A percentile compares a stretch with the other conserved stretches of the same genome.
These are phyloP conservation scores for Podargus strigoides DNA, from an alignment of 2,797 vertebrate genomes.

Conservation along the genomic window DNA sequence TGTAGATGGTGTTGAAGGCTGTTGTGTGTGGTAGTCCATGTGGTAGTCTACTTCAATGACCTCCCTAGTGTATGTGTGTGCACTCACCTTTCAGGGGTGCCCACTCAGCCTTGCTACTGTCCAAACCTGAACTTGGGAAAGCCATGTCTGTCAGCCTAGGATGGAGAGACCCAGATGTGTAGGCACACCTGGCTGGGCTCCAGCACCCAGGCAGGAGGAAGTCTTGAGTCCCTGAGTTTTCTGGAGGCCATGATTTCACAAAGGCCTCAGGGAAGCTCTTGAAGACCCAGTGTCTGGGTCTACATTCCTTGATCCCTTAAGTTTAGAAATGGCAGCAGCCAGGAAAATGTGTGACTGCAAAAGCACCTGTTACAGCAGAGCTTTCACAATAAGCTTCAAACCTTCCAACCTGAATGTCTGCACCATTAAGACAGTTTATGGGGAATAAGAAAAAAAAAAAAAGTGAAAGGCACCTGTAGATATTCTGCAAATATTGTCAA, in stretches of 20 bases:
- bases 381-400: not conserved
- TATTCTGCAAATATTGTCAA: not conserved
- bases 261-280: not conserved
- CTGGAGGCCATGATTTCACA: not conserved
- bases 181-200: rapidly evolving
- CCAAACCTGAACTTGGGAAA: not conserved
- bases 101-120: not conserved
- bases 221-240: not conserved
- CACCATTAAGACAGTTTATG: not conserved
- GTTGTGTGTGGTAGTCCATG: rapidly evolving
- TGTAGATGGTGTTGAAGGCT: not conserved
- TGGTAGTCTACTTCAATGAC: not conserved
- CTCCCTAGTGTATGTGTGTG: not conserved
- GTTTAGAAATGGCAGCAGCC: not conserved
- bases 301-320: not conserved
- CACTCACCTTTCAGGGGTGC: not conserved
- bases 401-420: not conserved
- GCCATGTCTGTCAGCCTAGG: not conserved
- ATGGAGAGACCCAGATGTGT: not conserved
- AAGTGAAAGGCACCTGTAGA: not conserved
- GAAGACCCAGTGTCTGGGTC: not conserved
- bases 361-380: not conserved
- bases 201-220: not conserved
- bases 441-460: not conserved
- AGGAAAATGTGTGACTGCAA: not conserved